Percentiles rank a stretch among this genome's conserved stretches.
Conservation (phyloP, 2,888 invertebrate genomes). For the Prenolepis imparis region DNA sequence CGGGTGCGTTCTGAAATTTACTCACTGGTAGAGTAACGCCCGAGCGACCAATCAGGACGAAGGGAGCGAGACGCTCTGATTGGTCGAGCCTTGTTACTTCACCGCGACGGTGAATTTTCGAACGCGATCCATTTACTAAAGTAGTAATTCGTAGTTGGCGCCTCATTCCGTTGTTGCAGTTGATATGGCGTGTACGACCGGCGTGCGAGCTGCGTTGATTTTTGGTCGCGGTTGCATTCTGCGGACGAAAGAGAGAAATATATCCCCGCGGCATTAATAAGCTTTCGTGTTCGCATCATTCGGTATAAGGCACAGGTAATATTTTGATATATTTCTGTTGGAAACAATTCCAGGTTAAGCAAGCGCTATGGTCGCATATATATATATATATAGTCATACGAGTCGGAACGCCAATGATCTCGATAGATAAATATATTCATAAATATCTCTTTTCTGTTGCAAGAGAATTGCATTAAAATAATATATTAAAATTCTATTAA, state of each 20-base stretch:
- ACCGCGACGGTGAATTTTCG: neutral
- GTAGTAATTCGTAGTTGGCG: neutral
- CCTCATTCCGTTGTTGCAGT: slow-evolving; percentile 1
- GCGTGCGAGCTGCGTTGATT: neutral
- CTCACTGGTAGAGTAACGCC: neutral
- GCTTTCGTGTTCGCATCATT: neutral
- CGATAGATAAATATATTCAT: neutral
- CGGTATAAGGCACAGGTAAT: too few relatives aligned
- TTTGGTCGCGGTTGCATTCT: neutral
- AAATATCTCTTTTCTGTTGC: neutral
- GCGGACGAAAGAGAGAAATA: neutral
- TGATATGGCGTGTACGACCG: neutral
- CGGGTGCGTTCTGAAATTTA: slow-evolving; percentile 34
- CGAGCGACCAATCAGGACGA: neutral
- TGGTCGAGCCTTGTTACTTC: neutral
- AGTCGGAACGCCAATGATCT: neutral
- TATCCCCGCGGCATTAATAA: neutral
- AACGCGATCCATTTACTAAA: neutral
- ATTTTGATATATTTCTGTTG: neutral
- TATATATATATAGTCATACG: neutral
- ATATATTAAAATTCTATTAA: neutral
- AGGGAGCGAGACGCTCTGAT: neutral
- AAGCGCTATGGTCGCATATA: too few relatives aligned
- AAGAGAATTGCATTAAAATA: neutral
- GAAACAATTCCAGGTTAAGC: neutral